Evolutionary conservation across 2,797 vertebrate genomes (phyloP), one percentile per base, ranked within the genome.

Genomic region (Champsocephalus esox): DNA sequence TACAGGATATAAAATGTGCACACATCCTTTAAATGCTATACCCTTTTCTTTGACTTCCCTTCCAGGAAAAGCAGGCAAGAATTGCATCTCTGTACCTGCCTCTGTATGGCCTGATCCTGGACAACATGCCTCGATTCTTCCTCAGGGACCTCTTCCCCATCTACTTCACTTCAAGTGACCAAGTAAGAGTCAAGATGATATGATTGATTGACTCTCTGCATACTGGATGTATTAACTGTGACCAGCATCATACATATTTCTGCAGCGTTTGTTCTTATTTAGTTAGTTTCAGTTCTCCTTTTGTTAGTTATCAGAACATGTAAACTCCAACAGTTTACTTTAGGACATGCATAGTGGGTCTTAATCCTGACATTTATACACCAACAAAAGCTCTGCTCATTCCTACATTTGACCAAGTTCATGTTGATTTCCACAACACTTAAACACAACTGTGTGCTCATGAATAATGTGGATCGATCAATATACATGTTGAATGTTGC

Each of bases 71-170:
- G 82, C 97, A 99, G 83, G 96, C 97, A 3, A 96, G 96, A 84
- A 98, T 99, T 67, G 98, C 98, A 3, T 97, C 97, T 57, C 91
- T 99, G 13, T 99, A 99, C 85, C 95, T 99, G 92, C 98, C 98
- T 0, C 95, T 99, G 21, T 99, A 99, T 17, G 98, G 98, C 57
- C 95, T 99, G 88, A 97, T 99, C 71, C 94, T 99, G 90, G 98
- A 99, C 94, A 99, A 99, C 84, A 97, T 99, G 97, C 97, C 98
- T 10, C 96, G 98, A 58, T 99, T 99, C 88, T 99, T 98, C 88
- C 96, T 99, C 92, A 96, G 98, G 90, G 98, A 99, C 75, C 91
- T 98, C 48, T 99, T 98, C 83, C 97, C 97, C 77, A 96, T 98
- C 86, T 97, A 96, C 75, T 88, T 97, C 81, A 96, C 95, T 64